Base-by-base conservation (phyloP, 2,113 vertebrate species). In the Bettongia penicillata region DNA sequence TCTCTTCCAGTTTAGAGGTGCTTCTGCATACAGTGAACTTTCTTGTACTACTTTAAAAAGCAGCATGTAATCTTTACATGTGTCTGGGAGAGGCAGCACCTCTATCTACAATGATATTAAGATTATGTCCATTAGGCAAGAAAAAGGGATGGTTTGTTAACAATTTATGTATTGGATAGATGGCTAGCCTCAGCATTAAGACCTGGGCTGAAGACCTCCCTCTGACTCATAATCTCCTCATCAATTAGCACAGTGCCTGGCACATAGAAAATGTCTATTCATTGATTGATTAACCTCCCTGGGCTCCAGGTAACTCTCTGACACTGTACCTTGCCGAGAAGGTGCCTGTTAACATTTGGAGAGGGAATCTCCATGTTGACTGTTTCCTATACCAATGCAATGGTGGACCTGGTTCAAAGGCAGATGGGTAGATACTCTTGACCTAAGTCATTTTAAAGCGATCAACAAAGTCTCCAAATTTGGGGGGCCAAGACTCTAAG, bases 171-270 rank as follows among this genome's bases (percentile, higher is more conserved):
- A 68, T 3, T 43, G 37, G 37, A 19, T 77, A 16, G 61, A n/a
- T 3, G 12, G 61, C 31, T 5, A 43, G 37, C 14, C 14, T 77
- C 37, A 77, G 68, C 37, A 43, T 23, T 37, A 22, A 43, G 68
- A 43, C 16, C 68, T 43, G 68, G 14, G 37, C 22, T 43, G 16
- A 22, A 77, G 37, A 77, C 68, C 19, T 77, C 68, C 68, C 37
- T n/a, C 6, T 0, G 3, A n/a, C 37, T 31, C 14, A 19, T 6
- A 3, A 0, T n/a, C 37, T 16, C 31, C 31, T 16, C 61, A n/a
- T 68, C 14, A 8, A 77, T 77, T 19, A 43, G 37, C 37, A 31
- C 31, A 37, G 61, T 16, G 12, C 61, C 31, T 4, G 28, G 31
- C 31, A 77, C 31, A 68, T 16, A 68, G 31, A 16, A 37, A 68